Evolutionary conservation across 2,888 invertebrate genomes (phyloP).

Genomic region (Eupithecia inturbata): DNA sequence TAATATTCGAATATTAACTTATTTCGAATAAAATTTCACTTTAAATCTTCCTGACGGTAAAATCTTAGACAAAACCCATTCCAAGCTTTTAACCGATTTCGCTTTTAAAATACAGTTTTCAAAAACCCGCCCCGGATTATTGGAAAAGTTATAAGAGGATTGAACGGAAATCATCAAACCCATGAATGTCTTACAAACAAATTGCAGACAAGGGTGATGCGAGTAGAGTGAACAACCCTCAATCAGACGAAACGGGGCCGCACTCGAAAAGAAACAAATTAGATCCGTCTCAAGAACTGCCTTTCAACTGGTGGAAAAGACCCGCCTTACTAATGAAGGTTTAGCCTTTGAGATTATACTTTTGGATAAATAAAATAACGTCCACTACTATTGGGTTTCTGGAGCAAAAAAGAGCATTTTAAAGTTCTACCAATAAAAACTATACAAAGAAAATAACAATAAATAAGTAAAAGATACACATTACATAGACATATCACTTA

Average conservation of each 20-base stretch:
- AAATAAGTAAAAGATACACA: too few species aligned
- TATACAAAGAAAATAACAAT: too few species aligned
- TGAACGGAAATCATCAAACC: slow-evolving; percentile 49
- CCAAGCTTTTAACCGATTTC: slow-evolving; percentile 9
- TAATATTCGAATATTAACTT: slow-evolving; percentile 2
- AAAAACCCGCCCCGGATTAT: slow-evolving; percentile 19
- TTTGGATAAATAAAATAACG: slow-evolving; percentile 11
- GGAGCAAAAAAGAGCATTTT: too few species aligned
- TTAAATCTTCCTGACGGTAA: neutral
- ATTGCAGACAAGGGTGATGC: slow-evolving; percentile 62
- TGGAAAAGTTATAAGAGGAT: slow-evolving; percentile 30
- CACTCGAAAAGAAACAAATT: slow-evolving; percentile 81
- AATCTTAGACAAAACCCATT: slow-evolving; percentile 3
- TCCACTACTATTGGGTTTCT: neutral
- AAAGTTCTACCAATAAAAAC: too few species aligned
- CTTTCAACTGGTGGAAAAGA: slow-evolving; percentile 71
- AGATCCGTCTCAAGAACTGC: slow-evolving; percentile 77
- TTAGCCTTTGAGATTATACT: slow-evolving; percentile 47
- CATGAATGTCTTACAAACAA: slow-evolving; percentile 61
- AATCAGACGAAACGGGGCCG: slow-evolving; percentile 70
- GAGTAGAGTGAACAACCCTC: slow-evolving; percentile 69
- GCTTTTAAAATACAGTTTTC: slow-evolving; percentile 14
- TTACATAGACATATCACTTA: too few species aligned
- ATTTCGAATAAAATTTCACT: neutral
- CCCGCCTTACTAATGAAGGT: slow-evolving; percentile 74